Evolutionary conservation across 30 jellyfish, hydroid and myxozoan species (phyloP).

Genomic region (Pseudorhiza aurosa): DNA sequence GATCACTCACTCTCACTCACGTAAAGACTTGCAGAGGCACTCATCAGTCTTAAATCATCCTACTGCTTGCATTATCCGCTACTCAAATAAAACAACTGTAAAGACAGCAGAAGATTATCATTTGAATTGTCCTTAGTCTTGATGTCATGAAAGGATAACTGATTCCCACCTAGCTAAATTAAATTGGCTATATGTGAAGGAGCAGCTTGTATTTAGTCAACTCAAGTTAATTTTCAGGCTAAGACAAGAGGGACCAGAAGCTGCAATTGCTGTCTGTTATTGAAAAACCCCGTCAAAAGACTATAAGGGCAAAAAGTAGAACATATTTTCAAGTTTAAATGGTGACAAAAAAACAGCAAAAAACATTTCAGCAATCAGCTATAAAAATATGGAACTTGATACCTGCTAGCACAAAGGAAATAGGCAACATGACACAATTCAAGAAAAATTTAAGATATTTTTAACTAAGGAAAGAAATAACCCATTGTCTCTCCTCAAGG

Average conservation of each 20-base stretch:
- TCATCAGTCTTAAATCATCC: slow-evolving; percentile 51
- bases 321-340: too few relatives aligned
- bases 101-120: slow-evolving; percentile 53
- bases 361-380: too few relatives aligned
- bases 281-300: too few relatives aligned
- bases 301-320: too few relatives aligned
- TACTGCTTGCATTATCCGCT: slow-evolving; percentile 63
- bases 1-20: slow-evolving; percentile 61
- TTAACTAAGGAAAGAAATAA: too few relatives aligned
- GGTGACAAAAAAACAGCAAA: too few relatives aligned
- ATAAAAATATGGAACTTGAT: too few relatives aligned
- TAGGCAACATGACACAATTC: too few relatives aligned
- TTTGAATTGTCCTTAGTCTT: slow-evolving; percentile 46
- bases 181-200: slow-evolving; percentile 57
- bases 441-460: too few relatives aligned
- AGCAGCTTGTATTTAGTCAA: slow-evolving; percentile 55
- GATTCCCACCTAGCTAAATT: slow-evolving; percentile 61
- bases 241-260: slow-evolving; percentile 53
- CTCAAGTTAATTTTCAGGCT: slow-evolving; percentile 49
- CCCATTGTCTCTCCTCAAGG: too few relatives aligned
- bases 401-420: too few relatives aligned
- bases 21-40: slow-evolving; percentile 70
- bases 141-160: slow-evolving; percentile 50
- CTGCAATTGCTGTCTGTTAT: slow-evolving; percentile 37
- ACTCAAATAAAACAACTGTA: slow-evolving; percentile 51